Evolutionary conservation across 2,888 invertebrate genomes (phyloP).

Genomic region (Chorisops tibialis): DNA sequence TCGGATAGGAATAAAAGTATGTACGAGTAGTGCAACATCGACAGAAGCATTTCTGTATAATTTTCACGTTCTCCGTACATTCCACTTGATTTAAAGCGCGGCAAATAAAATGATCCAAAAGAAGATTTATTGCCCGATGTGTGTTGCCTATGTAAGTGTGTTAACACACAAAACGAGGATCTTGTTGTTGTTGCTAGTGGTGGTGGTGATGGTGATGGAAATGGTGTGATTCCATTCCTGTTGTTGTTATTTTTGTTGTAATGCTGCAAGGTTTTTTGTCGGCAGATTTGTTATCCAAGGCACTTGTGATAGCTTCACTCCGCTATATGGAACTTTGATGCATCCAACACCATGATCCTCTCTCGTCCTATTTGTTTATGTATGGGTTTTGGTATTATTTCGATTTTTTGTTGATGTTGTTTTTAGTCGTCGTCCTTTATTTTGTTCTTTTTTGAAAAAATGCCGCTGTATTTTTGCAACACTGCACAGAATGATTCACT

Average conservation of each 20-base stretch:
- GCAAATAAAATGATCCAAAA: constrained; percentile 32
- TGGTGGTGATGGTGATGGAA: too few relatives aligned
- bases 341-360: not conserved
- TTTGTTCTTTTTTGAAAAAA: not conserved
- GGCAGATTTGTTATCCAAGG: constrained; percentile 5
- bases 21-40: not conserved
- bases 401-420: too few relatives aligned
- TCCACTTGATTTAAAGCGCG: constrained; percentile 34
- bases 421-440: too few relatives aligned
- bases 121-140: constrained; percentile 31
- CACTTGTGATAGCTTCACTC: constrained; percentile 2
- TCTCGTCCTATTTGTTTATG: too few relatives aligned
- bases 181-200: not conserved
- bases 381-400: too few relatives aligned
- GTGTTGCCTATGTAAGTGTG: constrained; percentile 27
- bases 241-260: constrained; percentile 12
- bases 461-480: constrained; percentile 15
- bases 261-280: not conserved
- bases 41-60: constrained; percentile 26
- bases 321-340: constrained; percentile 8
- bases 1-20: not conserved
- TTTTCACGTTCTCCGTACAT: constrained; percentile 32
- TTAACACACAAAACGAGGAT: constrained; percentile 26
- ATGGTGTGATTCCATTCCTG: too few relatives aligned
- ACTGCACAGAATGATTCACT: constrained; percentile 29